Conservation (phyloP, 2,797 vertebrate genomes). For the Gallinago solitaria region DNA sequence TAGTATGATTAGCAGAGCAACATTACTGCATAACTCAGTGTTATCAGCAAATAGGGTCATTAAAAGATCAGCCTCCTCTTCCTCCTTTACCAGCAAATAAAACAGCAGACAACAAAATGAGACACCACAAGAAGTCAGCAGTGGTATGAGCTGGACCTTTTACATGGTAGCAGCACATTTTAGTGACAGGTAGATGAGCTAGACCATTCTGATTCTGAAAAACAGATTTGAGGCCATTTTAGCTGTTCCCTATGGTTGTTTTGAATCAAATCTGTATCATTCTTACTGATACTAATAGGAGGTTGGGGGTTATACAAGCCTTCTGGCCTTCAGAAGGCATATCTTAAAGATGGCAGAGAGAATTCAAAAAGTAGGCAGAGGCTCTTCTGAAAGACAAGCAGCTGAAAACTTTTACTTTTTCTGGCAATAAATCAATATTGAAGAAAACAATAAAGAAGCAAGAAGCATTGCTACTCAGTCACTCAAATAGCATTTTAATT, state of each 20-base stretch:
- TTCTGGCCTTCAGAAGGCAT: neutral
- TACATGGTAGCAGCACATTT: constrained; percentile 9
- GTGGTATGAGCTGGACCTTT: neutral
- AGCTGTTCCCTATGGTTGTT: neutral
- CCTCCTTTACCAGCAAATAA: neutral
- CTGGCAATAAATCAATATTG: neutral
- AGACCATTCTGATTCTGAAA: neutral
- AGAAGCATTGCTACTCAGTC: neutral
- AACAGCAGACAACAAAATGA: neutral
- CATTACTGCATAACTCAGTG: neutral
- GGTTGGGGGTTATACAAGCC: neutral
- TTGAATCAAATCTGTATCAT: neutral
- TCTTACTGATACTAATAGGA: constrained; percentile 5
- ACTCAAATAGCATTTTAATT: neutral
- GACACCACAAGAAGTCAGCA: constrained; percentile 12
- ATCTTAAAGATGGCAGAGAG: neutral
- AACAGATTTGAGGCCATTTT: neutral
- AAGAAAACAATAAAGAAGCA: neutral
- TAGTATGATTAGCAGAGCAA: neutral
- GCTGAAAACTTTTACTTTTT: neutral
- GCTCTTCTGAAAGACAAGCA: neutral
- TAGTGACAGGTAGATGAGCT: neutral
- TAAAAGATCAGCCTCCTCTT: neutral
- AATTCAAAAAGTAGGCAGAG: neutral
- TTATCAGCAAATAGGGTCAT: constrained; percentile 10